Base-by-base conservation (phyloP, 2,797 vertebrate genomes). In the Acanthurus leucopareius region DNA sequence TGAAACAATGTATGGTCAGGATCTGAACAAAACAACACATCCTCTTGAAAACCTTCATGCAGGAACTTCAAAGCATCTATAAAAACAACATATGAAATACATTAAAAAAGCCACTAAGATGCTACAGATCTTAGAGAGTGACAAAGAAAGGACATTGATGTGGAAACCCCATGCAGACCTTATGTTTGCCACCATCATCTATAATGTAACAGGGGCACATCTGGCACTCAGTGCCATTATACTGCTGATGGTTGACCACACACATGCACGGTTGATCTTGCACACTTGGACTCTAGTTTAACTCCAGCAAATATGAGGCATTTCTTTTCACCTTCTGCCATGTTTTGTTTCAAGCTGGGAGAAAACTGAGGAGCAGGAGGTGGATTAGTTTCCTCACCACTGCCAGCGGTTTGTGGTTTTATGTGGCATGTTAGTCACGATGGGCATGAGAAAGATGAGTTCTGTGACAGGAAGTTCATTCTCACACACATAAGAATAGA, bases 161-260 rank as follows among this genome's bases (percentile, higher is more conserved):
- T 57, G 75, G 64, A 79, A 69, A 83, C 68, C 63, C 28, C 49
- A 61, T 44, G 62, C 81, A 73, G 73, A 73, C 88, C 80, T 40
- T 66, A 84, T 80, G 80, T 80, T 86, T 71, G 68, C 82, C 69
- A 45, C 35, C 60, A 32, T 91, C 90, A 92, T 94, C 81, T 85
- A 92, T 94, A 89, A 94, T 94, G 84, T 76, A 94, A 62, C 70
- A 86, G 87, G 81, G 88, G 7, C 89, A 91, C 91, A 90, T 91
- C 90, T 92, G 93, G 83, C 75, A 80, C 83, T 88, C 74, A 72
- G 57, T 38, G 54, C 69, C 72, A 68, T 82, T 65, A 73, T 25
- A 52, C 32, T 17, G 60, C 59, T 74, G 86, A 79, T 65, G 85
- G 70, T 60, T 85, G 81, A 88, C 79, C 82, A 83, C 72, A 84